Base-by-base conservation (phyloP, 2,888 invertebrate species). In the Anoncus sp. region DNA sequence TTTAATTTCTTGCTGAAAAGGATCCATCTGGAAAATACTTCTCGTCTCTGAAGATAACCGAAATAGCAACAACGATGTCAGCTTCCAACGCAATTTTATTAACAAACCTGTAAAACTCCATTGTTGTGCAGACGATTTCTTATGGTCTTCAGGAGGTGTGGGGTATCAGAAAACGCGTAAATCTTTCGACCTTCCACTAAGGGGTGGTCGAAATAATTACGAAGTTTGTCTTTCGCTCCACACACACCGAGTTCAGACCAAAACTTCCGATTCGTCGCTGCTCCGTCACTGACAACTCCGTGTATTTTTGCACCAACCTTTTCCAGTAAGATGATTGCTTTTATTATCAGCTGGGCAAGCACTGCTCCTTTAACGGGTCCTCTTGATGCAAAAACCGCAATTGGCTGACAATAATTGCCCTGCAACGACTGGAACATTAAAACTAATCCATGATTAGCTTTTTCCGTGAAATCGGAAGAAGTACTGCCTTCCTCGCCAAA, bases 81-180 rank as follows among this genome's bases (percentile, higher is more conserved):
- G n/a, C n/a, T n/a, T n/a, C n/a, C n/a, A n/a, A n/a, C 35, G 12
- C 16, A 35, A 27, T 53, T 27, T n/a, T 53, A 0, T 24, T n/a
- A n/a, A 40, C 14, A 5, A 22, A 59, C 59, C 20, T 70, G 60
- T 38, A 38, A 55, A 10, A 35, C 35, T 43, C 31, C 16, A 2
- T 35, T 79, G 16, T 73, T 77, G 20, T 59, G 65, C 10, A 83
- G 35, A 35, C 85, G 81, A 71, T 83, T 84, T 38, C 82, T 31
- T 3, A 82, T 74, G 16, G 80, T 79, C 49, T 85, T 84, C 0
- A 85, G 73, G 4, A 84, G 57, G n/a, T 59, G 57, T 4, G 80
- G 81, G 12, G 80, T 76, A 40, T 82, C 59, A 1, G 59, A 59
- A 40, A 83, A 83, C 12, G 81, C 45, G 53, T 77, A 81, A 35